Evolutionary conservation across 2,113 vertebrate species (phyloP).

Genomic region (Puntigrus tetrazona): DNA sequence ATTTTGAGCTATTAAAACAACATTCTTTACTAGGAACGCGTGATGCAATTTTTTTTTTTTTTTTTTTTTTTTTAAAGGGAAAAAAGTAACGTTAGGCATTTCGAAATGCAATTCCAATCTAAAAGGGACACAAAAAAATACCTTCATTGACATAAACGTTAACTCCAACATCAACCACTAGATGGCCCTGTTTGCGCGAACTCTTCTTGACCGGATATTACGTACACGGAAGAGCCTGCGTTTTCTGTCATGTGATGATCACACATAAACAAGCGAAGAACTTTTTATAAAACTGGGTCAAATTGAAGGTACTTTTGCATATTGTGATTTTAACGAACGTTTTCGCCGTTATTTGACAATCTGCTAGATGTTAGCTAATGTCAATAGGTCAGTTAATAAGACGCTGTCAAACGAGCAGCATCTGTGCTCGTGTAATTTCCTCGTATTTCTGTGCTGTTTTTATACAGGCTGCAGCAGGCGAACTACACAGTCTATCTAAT

Average conservation of each 20-base stretch:
- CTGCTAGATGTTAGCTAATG: background rate
- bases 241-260: slow-evolving; percentile 50
- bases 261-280: slow-evolving; percentile 2
- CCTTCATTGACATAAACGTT: background rate
- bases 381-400: too few relatives aligned
- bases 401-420: background rate
- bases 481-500: background rate
- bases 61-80: too few relatives aligned
- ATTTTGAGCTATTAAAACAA: too few relatives aligned
- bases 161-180: background rate
- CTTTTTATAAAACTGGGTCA: background rate
- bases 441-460: background rate
- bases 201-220: slow-evolving; percentile 2
- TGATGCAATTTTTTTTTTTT: background rate
- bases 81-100: background rate
- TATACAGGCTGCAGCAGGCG: slow-evolving; percentile 1
- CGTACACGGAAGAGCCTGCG: slow-evolving; percentile 33
- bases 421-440: background rate
- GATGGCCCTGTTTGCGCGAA: background rate
- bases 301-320: slow-evolving; percentile 33
- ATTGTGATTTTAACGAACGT: background rate
- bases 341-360: background rate
- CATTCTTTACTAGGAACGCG: background rate
- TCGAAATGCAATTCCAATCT: background rate
- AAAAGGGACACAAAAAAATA: background rate